phyloP scores from a whole-genome alignment of 2,888 invertebrate genomes.

The Corbicula japonica region DNA sequence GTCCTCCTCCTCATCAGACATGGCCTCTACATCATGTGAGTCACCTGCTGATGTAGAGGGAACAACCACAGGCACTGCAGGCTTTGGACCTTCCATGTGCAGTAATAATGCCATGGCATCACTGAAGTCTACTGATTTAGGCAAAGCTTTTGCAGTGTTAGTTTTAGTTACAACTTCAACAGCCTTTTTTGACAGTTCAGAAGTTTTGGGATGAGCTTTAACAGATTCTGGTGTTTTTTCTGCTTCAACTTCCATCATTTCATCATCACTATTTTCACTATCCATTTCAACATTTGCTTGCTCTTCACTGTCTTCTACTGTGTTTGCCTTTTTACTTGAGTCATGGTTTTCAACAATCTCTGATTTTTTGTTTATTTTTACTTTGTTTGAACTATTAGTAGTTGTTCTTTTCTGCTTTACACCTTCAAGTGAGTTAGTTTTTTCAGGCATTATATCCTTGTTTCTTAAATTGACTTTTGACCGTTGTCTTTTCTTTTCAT shows the following conservation, averaged over 20 bases:
- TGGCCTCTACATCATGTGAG: conserved; percentile 7
- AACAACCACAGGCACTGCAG: background rate
- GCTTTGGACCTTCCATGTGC: conserved; percentile 70
- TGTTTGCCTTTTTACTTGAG: no score
- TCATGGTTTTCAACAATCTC: no score
- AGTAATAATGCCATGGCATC: conserved; percentile 71
- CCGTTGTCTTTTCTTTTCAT: background rate
- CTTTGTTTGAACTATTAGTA: no score
- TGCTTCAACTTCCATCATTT: conserved; percentile 26
- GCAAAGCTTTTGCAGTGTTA: background rate
- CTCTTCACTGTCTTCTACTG: no score
- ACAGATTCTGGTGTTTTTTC: no score
- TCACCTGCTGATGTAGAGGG: conserved; percentile 18
- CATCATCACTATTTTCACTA: conserved; percentile 6
- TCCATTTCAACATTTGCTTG: background rate
- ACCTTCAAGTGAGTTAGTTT: no score
- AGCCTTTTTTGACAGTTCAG: background rate
- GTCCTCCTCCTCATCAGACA: conserved; percentile 36
- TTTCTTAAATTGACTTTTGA: background rate
- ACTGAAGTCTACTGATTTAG: conserved; percentile 60
- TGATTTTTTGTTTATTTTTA: no score
- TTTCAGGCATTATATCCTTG: no score
- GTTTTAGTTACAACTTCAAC: background rate
- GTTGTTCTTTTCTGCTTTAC: no score
- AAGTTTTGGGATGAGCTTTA: background rate